Evolutionary conservation across 2,888 invertebrate species (phyloP).

Genomic region (Leptinotarsa juncta): DNA sequence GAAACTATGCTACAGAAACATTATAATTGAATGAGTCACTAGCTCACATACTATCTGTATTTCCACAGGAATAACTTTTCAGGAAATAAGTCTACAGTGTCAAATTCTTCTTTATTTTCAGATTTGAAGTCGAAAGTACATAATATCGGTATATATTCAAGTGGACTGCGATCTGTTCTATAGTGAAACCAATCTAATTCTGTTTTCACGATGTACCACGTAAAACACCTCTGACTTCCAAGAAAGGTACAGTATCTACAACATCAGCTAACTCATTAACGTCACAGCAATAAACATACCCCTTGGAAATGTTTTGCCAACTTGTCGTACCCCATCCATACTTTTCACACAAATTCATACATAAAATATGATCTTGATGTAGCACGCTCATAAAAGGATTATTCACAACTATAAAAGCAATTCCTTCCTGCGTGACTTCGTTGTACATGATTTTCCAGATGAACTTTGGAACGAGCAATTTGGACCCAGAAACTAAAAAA

Average conservation of each 20-base stretch:
- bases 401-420: conserved; percentile 69
- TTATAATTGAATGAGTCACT: too few relatives aligned
- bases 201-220: conserved; percentile 6
- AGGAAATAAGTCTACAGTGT: too few relatives aligned
- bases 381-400: conserved; percentile 63
- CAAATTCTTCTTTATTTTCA: too few relatives aligned
- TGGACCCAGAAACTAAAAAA: conserved; percentile 60
- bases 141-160: too few relatives aligned
- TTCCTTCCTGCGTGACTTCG: conserved; percentile 59
- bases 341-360: conserved; percentile 61
- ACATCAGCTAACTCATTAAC: conserved; percentile 55
- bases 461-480: conserved; percentile 65
- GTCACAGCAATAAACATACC: conserved; percentile 65
- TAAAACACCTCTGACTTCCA: conserved; percentile 49
- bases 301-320: conserved; percentile 56
- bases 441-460: conserved; percentile 67
- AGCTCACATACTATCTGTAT: too few relatives aligned
- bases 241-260: conserved; percentile 43
- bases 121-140: too few relatives aligned
- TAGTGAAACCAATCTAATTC: background rate
- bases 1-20: too few relatives aligned
- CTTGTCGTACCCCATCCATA: conserved; percentile 57
- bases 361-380: conserved; percentile 53
- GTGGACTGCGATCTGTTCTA: too few relatives aligned
- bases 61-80: too few relatives aligned